Base-by-base conservation (phyloP, 2,888 invertebrate species). In the Machimus atricapillus region DNA sequence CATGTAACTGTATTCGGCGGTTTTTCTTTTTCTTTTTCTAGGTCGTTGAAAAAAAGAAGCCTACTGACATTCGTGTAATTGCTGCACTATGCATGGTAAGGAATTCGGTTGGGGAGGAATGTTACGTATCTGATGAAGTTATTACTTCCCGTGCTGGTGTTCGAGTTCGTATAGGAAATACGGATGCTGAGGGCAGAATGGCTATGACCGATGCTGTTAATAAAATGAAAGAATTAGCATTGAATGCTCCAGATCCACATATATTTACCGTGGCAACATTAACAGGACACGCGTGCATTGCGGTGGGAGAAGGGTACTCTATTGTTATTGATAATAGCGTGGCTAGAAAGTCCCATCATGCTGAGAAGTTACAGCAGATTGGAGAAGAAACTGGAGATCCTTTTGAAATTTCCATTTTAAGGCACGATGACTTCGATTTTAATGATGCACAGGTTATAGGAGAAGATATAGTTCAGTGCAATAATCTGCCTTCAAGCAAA, bases 161-260 rank as follows among this genome's bases (percentile, higher is more conserved):
- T n/a, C 94, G 97, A 88, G 95, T 98, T 85, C 95, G 98, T 87
- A 94, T 99, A 79, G 97, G 97, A 86, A 98, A 99, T 93, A 98
- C 98, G 4, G 98, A 99, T 93, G 98, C 98, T 82, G 98, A 99
- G 93, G 98, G 98, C 1, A 94, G 98, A 87, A 96, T 98, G 96
- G 96, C 96, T 76, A 97, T 98, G 97, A 96, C 96, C 58, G 98
- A 98, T 93, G 95, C 97, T 37, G 94, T 98, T 43, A 96, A 96
- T 90, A 95, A 95, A 92, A 95, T 96, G 93, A 94, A 94, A 90
- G 92, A 92, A 89, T 93, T 95, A 91, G 97, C 97, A 6, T 90
- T 94, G 16, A 93, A 93, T 88, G 95, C 96, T 89, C 94, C 95
- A 8, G 95, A 96, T 92, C 96, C 98, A 9, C 97, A 97, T 92